A percentile compares a stretch with the other conserved stretches of the same genome.
Evolutionary conservation across 2,113 vertebrate genomes (phyloP).

Genomic region (Sinocyclocheilus anshuiensis): DNA sequence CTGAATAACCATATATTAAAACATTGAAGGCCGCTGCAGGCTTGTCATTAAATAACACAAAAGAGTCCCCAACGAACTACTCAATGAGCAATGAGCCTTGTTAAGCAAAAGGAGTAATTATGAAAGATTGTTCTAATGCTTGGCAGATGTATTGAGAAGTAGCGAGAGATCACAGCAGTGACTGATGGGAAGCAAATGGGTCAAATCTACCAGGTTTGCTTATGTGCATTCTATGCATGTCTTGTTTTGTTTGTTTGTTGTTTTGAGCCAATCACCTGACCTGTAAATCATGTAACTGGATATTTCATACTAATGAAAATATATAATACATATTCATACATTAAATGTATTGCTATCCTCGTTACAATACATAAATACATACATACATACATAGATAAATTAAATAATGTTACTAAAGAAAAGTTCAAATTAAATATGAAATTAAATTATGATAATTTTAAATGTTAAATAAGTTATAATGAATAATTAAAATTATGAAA

Average conservation of each 20-base stretch:
- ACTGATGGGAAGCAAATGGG: neutral
- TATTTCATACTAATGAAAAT: too few species aligned
- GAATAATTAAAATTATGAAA: too few species aligned
- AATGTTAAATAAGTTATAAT: too few species aligned
- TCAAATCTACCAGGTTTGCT: neutral
- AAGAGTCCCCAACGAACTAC: neutral
- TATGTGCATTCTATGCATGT: neutral
- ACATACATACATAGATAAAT: too few species aligned
- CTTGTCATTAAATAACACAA: conserved; percentile 26
- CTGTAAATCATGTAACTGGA: too few species aligned
- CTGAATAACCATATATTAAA: neutral
- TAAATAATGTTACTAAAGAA: too few species aligned
- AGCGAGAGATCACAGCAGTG: neutral
- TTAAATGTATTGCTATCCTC: too few species aligned
- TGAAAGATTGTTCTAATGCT: conserved; percentile 13
- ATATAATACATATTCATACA: too few species aligned
- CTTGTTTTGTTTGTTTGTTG: neutral
- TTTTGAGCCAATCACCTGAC: too few species aligned
- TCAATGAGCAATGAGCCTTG: conserved; percentile 4
- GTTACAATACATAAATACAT: too few species aligned
- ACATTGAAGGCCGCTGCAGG: neutral
- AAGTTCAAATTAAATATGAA: neutral
- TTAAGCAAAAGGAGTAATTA: conserved; percentile 30
- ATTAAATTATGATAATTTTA: too few species aligned
- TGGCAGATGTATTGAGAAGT: neutral